Conservation (phyloP, 2,888 invertebrate species). For the Macrosoma leucophasiata region DNA sequence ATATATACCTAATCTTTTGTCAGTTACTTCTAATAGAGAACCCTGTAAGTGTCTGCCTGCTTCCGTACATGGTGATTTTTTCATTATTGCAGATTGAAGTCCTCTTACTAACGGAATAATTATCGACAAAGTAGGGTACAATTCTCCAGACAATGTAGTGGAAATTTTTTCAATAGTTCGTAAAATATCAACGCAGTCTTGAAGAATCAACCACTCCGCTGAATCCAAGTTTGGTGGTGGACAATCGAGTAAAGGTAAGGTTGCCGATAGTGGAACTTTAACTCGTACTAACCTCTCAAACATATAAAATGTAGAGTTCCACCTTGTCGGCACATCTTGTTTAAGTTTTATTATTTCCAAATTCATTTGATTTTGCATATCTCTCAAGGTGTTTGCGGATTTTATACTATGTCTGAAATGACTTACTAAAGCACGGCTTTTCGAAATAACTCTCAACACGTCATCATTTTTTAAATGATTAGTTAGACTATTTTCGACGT, state of each 20-base stretch:
- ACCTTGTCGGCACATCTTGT: no score
- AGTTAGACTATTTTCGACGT: no score
- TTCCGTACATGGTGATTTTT: not conserved
- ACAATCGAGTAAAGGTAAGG: not conserved
- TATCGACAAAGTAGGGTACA: not conserved
- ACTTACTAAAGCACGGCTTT: no score
- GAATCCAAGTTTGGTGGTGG: not conserved
- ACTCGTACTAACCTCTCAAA: no score
- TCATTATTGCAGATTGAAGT: not conserved
- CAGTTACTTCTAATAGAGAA: constrained; percentile 11
- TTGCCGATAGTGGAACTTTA: not conserved
- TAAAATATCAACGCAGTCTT: not conserved
- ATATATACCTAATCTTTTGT: constrained; percentile 10
- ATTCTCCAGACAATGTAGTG: not conserved
- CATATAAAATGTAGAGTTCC: no score
- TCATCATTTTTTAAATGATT: no score
- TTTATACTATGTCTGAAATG: no score
- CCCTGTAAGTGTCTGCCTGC: constrained; percentile 10
- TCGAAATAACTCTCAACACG: no score
- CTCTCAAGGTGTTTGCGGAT: no score
- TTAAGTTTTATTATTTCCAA: no score
- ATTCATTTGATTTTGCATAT: no score
- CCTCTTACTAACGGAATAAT: not conserved
- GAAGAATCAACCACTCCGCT: not conserved
- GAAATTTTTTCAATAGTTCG: not conserved